These are phyloP conservation scores for Rhodophaea formosa DNA, from an alignment of 2,888 invertebrate species.

Conservation along the genomic window DNA sequence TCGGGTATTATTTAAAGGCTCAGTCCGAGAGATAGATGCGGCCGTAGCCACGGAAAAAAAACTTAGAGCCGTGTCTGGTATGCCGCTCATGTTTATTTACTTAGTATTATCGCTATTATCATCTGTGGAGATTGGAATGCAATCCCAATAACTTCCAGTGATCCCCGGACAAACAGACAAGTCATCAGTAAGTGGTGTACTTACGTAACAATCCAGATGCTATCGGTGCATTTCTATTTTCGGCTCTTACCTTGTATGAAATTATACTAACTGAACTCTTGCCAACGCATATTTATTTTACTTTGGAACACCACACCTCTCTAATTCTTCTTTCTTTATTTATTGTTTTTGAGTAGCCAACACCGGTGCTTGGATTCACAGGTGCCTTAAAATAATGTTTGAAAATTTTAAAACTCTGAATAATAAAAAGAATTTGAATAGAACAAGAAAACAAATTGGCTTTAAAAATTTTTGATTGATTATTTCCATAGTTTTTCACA, in stretches of 20 bases:
- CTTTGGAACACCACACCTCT: background rate
- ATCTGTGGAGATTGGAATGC: constrained; percentile 1
- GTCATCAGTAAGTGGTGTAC: constrained; percentile 13
- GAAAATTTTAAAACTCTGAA: too few relatives aligned
- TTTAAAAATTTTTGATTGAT: too few relatives aligned
- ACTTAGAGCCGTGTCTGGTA: background rate
- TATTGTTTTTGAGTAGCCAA: too few relatives aligned
- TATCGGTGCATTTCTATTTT: constrained; percentile 11
- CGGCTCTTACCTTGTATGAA: constrained; percentile 7
- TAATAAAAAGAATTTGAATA: too few relatives aligned
- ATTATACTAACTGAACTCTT: constrained; percentile 2
- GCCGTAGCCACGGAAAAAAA: background rate
- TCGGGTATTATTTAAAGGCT: too few relatives aligned
- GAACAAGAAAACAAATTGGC: too few relatives aligned
- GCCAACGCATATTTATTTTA: constrained; percentile 4
- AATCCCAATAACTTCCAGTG: constrained; percentile 9
- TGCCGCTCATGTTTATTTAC: background rate
- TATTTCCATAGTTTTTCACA: too few relatives aligned
- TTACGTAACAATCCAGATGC: constrained; percentile 10
- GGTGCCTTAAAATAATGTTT: too few relatives aligned
- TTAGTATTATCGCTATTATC: background rate
- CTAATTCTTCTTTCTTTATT: too few relatives aligned
- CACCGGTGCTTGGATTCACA: too few relatives aligned
- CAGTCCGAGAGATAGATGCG: too few relatives aligned
- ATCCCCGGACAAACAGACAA: constrained; percentile 5